phyloP scores from a whole-genome alignment of 2,888 invertebrate genomes.

The Parascotia fuliginaria region DNA sequence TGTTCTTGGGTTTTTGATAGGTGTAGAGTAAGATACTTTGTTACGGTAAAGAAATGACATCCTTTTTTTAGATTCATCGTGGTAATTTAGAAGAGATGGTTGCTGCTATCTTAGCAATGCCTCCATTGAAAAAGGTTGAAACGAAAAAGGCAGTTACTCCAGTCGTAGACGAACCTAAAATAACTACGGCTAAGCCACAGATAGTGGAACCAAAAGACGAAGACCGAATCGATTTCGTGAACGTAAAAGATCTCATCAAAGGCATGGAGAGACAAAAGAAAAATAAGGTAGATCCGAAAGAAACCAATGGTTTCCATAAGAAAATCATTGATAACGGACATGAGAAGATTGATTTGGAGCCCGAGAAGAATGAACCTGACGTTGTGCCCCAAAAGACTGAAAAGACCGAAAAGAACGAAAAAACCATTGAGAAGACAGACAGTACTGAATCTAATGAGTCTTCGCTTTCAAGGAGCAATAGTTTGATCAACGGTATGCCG shows the following conservation, averaged over 20 bases:
- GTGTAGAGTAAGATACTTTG: not conserved
- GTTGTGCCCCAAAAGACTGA: slow-evolving; percentile 45
- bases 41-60: not conserved
- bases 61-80: slow-evolving; percentile 83
- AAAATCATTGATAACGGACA: slow-evolving; percentile 70
- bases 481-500: slow-evolving; percentile 72
- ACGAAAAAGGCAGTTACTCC: slow-evolving; percentile 61
- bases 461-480: slow-evolving; percentile 71
- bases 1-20: not conserved
- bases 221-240: slow-evolving; percentile 82
- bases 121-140: slow-evolving; percentile 70
- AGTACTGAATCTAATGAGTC: slow-evolving; percentile 68
- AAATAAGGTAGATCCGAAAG: slow-evolving; percentile 59
- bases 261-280: slow-evolving; percentile 86
- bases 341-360: slow-evolving; percentile 54
- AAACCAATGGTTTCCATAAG: slow-evolving; percentile 75
- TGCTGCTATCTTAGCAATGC: slow-evolving; percentile 76
- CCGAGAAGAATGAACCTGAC: slow-evolving; percentile 47
- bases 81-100: slow-evolving; percentile 82
- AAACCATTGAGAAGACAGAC: slow-evolving; percentile 61
- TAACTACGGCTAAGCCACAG: slow-evolving; percentile 52
- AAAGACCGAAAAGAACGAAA: slow-evolving; percentile 43
- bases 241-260: slow-evolving; percentile 87
- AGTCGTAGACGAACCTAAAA: slow-evolving; percentile 54
- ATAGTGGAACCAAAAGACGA: slow-evolving; percentile 72